These are phyloP conservation scores for Aricia agestis DNA, from an alignment of 1,140 invertebrate genomes.

Conservation along the genomic window DNA sequence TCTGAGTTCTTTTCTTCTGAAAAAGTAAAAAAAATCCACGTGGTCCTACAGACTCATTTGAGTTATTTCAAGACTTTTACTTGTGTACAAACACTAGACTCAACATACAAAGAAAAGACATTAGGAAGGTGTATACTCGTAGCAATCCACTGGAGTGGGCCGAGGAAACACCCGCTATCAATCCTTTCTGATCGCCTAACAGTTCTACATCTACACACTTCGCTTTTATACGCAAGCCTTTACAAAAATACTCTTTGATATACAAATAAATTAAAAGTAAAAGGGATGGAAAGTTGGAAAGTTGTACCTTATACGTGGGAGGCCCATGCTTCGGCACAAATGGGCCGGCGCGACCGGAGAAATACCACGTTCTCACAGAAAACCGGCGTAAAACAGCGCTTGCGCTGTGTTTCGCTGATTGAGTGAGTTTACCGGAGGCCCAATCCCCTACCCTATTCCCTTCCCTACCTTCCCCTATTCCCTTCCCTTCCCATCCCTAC, in stretches of 20 bases:
- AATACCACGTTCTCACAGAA: no score
- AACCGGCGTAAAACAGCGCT: no score
- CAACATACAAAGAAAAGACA: slow-evolving; percentile 6
- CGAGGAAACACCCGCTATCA: slow-evolving; percentile 1
- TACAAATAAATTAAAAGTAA: not conserved
- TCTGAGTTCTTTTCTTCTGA: not conserved
- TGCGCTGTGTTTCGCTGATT: no score
- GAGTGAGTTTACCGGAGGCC: no score
- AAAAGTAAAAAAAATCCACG: not conserved
- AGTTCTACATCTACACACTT: slow-evolving; percentile 5
- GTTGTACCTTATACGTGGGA: no score
- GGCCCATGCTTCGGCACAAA: no score
- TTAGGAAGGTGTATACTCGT: not conserved
- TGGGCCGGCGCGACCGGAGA: no score
- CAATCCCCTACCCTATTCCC: no score
- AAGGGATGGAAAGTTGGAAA: not conserved
- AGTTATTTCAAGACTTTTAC: not conserved
- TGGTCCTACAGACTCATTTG: not conserved
- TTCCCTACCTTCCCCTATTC: no score
- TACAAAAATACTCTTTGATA: slow-evolving; percentile 6
- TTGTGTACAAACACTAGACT: not conserved
- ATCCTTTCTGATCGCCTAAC: not conserved
- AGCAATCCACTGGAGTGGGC: not conserved
- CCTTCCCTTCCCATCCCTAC: no score
- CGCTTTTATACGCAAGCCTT: not conserved